phyloP scores from a whole-genome alignment of 2,797 vertebrate species.

The Hypotaenidia philippensis region DNA sequence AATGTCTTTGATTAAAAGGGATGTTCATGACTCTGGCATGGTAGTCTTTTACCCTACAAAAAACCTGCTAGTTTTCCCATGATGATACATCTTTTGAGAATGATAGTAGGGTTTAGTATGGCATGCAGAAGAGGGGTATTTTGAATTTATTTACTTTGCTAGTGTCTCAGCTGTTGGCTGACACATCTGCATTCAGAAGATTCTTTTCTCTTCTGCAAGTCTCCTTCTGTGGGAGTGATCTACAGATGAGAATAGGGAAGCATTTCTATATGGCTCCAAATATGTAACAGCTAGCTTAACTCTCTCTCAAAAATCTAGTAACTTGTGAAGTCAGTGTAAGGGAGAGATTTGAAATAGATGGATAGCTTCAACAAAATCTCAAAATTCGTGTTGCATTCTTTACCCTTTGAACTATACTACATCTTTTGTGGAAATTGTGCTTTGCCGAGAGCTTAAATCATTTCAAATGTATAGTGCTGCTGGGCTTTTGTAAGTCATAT shows the following conservation, averaged over 20 bases:
- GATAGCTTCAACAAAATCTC: background rate
- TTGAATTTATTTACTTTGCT: background rate
- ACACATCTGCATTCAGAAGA: background rate
- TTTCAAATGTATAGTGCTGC: background rate
- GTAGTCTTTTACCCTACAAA: background rate
- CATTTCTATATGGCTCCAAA: background rate
- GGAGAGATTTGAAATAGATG: background rate
- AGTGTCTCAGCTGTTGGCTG: background rate
- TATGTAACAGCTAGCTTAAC: background rate
- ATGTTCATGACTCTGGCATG: rapidly evolving
- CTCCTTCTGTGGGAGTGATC: background rate
- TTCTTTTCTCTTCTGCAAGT: background rate
- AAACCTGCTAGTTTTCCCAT: background rate
- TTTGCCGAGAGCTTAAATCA: background rate
- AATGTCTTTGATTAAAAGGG: background rate
- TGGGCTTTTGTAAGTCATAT: background rate
- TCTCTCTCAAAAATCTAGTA: background rate
- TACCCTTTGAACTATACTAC: background rate
- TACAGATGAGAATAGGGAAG: background rate
- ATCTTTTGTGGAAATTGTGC: background rate
- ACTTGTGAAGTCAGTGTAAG: background rate
- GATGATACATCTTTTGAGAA: background rate
- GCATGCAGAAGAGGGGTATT: background rate
- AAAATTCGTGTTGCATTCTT: background rate
- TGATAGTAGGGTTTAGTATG: background rate